Base-by-base conservation (phyloP, 1,140 invertebrate genomes). In the Panagrolaimus sp. region DNA sequence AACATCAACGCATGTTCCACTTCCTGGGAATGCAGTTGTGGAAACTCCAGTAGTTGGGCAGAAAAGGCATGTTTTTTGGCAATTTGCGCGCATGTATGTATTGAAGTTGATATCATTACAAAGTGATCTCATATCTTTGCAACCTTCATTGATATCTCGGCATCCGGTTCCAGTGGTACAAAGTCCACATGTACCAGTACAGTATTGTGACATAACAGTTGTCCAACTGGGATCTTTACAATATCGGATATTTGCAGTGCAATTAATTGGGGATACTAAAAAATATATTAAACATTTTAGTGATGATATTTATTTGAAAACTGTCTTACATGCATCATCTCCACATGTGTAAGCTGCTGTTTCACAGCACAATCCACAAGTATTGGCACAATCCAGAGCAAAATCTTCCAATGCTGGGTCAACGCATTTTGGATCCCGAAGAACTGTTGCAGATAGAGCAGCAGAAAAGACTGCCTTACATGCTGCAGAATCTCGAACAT, bases 31-130 rank as follows among this genome's bases (percentile, higher is more conserved):
- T 38, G 32, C 32, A 3, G 21, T 26, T 21, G 14, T 58, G 15
- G 21, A 12, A 2, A 1, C 5, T 12, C 10, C 21, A 28, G 2
- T 7, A 38, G 17, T 52, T 17, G 48, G 14, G 15, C 52, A 58
- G 14, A 28, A 26, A n/a, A 21, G 10, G 17, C 52, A 58, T 1
- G 52, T 58, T 26, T 28, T 21, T 12, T 21, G 15, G n/a, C 52
- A 58, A n/a, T 58, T 58, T 12, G 52, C 17, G 10, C 28, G 52
- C 52, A 58, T 58, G 17, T 58, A 58, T 28, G 52, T 4, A 28
- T 58, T 26, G 21, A 21, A 58, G 15, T 58, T 58, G 52, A 58
- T 21, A 28, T 48, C 21, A n/a, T 48, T 24, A 9, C 47, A 48
- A 48, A 48, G 47, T 48, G 2, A 5, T n/a, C 5, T 24, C 47